These are phyloP conservation scores for Phyllotreta cruciferae DNA, from an alignment of 2,888 invertebrate species.

Conservation along the genomic window DNA sequence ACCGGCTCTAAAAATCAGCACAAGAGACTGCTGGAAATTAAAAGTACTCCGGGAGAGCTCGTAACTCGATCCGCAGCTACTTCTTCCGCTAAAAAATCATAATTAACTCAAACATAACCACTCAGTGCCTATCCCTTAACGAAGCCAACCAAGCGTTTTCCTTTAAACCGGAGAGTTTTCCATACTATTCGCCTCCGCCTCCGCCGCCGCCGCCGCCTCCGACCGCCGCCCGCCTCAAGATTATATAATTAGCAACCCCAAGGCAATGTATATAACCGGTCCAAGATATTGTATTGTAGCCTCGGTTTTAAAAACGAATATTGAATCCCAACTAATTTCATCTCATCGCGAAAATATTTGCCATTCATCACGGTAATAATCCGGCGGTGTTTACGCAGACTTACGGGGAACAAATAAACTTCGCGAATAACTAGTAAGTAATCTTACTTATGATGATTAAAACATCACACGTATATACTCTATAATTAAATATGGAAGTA, in stretches of 20 bases:
- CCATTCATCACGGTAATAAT: no score
- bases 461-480: slow-evolving; percentile 54
- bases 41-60: slow-evolving; percentile 23
- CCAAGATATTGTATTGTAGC: slow-evolving; percentile 35
- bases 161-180: slow-evolving; percentile 50
- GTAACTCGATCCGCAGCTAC: slow-evolving; percentile 29
- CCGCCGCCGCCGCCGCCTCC: slow-evolving; percentile 13
- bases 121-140: slow-evolving; percentile 47
- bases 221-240: slow-evolving; percentile 50
- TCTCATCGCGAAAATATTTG: not conserved
- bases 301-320: no score
- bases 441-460: slow-evolving; percentile 58
- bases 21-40: slow-evolving; percentile 20
- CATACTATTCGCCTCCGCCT: slow-evolving; percentile 49
- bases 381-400: slow-evolving; percentile 37
- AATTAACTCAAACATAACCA: slow-evolving; percentile 51
- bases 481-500: slow-evolving; percentile 56
- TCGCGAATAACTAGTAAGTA: slow-evolving; percentile 44
- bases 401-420: slow-evolving; percentile 57
- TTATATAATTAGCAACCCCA: slow-evolving; percentile 56
- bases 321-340: not conserved
- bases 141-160: slow-evolving; percentile 50
- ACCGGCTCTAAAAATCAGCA: slow-evolving; percentile 16
- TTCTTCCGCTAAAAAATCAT: slow-evolving; percentile 40
- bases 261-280: slow-evolving; percentile 50